These are phyloP conservation scores for Macaca nemestrina DNA, from an alignment of 2,113 vertebrate species.

Conservation along the genomic window DNA sequence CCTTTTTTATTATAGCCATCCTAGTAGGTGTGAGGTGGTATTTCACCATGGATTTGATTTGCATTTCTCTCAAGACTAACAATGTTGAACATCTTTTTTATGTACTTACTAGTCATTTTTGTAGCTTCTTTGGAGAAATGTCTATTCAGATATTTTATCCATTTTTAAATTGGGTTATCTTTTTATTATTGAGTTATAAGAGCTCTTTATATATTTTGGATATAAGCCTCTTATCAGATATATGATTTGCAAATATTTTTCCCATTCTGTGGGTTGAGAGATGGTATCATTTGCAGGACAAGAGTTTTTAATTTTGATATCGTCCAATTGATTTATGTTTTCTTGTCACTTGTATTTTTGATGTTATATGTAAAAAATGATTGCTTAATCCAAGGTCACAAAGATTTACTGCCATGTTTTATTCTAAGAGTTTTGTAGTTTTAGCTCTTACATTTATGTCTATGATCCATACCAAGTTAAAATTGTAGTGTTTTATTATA, in stretches of 20 bases:
- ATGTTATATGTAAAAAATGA: not conserved
- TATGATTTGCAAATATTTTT: not conserved
- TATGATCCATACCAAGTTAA: not conserved
- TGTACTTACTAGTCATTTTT: not conserved
- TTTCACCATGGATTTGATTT: not conserved
- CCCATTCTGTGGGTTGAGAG: not conserved
- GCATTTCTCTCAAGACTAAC: constrained; percentile 2
- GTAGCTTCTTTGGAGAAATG: not conserved
- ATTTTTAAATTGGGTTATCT: constrained; percentile 1
- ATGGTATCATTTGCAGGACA: not conserved
- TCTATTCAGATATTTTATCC: not conserved
- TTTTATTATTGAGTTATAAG: constrained; percentile 11
- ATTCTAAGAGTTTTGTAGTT: not conserved
- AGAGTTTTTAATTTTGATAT: not conserved
- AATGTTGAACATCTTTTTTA: not conserved
- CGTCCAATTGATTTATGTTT: not conserved
- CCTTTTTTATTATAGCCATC: not conserved
- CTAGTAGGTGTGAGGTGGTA: not conserved
- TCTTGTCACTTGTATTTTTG: not conserved
- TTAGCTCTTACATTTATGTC: not conserved
- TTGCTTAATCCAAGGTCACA: not conserved
- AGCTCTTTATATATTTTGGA: not conserved
- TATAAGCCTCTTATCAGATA: not conserved
- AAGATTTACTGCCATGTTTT: not conserved
- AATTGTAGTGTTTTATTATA: not conserved